These are phyloP conservation scores for Lasioglossum calceatum DNA, from an alignment of 2,888 invertebrate species.

Conservation along the genomic window DNA sequence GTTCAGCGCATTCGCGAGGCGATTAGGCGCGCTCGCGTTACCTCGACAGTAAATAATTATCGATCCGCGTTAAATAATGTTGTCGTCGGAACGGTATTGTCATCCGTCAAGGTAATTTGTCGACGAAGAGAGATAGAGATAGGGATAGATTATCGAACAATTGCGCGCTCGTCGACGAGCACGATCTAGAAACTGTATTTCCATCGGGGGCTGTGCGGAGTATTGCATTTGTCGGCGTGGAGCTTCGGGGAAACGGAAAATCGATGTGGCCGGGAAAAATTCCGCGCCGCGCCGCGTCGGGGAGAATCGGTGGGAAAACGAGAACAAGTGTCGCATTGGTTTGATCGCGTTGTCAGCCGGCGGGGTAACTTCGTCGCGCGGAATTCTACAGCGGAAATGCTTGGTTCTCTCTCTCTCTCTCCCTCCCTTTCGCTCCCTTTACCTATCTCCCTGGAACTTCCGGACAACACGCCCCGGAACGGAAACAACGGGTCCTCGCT, in stretches of 20 bases:
- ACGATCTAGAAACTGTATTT: neutral
- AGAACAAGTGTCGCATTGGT: conserved; percentile 39
- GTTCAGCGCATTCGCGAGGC: neutral
- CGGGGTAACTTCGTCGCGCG: conserved; percentile 29
- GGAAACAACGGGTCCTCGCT: conserved; percentile 36
- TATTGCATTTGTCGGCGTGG: neutral
- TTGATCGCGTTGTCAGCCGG: conserved; percentile 29
- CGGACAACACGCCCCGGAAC: conserved; percentile 22
- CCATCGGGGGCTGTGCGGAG: neutral
- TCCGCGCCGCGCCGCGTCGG: neutral
- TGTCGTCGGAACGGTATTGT: conserved; percentile 1
- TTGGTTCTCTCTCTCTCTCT: conserved; percentile 31
- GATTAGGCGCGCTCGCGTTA: neutral
- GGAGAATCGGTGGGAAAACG: neutral
- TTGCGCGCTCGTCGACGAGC: neutral
- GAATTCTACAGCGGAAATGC: conserved; percentile 34
- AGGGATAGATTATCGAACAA: neutral
- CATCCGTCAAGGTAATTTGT: neutral
- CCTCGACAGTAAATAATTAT: neutral
- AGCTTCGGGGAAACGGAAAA: conserved; percentile 7
- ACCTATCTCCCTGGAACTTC: neutral
- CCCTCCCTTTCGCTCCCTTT: neutral
- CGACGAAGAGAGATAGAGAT: neutral
- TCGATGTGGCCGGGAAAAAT: conserved; percentile 10
- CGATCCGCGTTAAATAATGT: conserved; percentile 1